These are phyloP conservation scores for Rhabdornis inornatus DNA, from an alignment of 2,113 vertebrate genomes.

Conservation along the genomic window DNA sequence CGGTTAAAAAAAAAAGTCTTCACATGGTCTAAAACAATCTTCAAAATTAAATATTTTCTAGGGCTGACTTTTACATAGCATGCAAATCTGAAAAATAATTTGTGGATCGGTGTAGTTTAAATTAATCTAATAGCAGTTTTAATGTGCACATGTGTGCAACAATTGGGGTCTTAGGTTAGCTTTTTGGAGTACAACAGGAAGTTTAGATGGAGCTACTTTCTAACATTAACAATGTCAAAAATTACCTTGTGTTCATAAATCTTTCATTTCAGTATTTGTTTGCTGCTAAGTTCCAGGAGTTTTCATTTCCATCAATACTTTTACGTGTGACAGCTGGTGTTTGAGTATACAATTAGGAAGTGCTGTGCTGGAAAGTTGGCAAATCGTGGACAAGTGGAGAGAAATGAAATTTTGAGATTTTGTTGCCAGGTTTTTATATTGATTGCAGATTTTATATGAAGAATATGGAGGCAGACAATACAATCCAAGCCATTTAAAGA, in stretches of 20 bases:
- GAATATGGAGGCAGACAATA: not conserved
- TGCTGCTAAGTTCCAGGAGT: conserved; percentile 12
- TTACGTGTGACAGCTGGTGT: not conserved
- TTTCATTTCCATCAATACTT: not conserved
- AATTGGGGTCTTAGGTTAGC: not conserved
- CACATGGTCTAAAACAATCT: not conserved
- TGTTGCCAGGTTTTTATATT: not conserved
- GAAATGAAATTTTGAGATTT: not conserved
- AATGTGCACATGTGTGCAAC: not conserved
- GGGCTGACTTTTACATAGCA: not conserved
- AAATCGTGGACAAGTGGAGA: not conserved
- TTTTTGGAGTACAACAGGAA: not conserved
- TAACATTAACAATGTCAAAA: not conserved
- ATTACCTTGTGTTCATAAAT: not conserved
- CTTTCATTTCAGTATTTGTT: conserved; percentile 10
- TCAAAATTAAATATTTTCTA: not conserved
- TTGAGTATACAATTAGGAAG: not conserved
- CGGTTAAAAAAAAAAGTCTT: not conserved
- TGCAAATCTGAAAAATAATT: not conserved
- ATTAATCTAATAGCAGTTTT: not conserved
- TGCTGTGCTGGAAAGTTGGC: not conserved
- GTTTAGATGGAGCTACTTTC: not conserved
- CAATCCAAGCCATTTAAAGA: not conserved
- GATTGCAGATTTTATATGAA: not conserved
- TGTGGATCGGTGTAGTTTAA: not conserved